Evolutionary conservation across 2,113 vertebrate species (phyloP), one percentile per base, ranked within the genome.

Genomic region (Triplophysa dalaica): DNA sequence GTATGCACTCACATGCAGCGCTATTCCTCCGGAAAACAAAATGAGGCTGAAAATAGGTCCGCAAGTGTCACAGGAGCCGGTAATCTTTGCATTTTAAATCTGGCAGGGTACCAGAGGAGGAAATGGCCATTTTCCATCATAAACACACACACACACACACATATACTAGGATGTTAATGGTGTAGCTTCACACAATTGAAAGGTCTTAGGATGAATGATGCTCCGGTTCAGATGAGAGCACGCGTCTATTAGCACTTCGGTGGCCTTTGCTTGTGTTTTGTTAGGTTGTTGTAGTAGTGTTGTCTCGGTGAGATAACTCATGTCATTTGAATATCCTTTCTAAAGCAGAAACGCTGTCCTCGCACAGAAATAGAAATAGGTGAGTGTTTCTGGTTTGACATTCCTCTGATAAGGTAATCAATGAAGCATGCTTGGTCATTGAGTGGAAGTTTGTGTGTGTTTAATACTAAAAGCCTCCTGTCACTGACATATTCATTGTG

Each of bases 371-470:
- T 76, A 78, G 67, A 75, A 80, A 72, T 22, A 41, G 29, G 45
- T 21, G 14, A 69, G 41, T 66, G 2, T 80, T 80, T 77, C 45
- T 63, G 52, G 77, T 83, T 72, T 80, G 66, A 80, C 78, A 67
- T 77, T 73, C 26, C 75, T 60, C 45, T 73, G 82, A 81, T 81
- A 83, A 83, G 78, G 61, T 80, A 77, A 81, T 81, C 82, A 77
- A 73, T 81, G 82, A 81, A 68, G 68, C 82, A 10, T 81, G 69
- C 50, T 67, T 60, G 67, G 65, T 67, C 43, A 19, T 33, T 70
- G 67, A 81, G 74, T 52, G 77, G 24, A 75, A 69, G 48, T 17
- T 75, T 64, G 11, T 68, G n/a, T 19, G 56, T 29, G 75, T 75
- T 79, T 76, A 85, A 79, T 77, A 56, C 63, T 76, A 77, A 84